Evolutionary conservation across 1,140 invertebrate genomes (phyloP), one percentile per base, ranked within the genome.

Genomic region (Caligus rogercresseyi): DNA sequence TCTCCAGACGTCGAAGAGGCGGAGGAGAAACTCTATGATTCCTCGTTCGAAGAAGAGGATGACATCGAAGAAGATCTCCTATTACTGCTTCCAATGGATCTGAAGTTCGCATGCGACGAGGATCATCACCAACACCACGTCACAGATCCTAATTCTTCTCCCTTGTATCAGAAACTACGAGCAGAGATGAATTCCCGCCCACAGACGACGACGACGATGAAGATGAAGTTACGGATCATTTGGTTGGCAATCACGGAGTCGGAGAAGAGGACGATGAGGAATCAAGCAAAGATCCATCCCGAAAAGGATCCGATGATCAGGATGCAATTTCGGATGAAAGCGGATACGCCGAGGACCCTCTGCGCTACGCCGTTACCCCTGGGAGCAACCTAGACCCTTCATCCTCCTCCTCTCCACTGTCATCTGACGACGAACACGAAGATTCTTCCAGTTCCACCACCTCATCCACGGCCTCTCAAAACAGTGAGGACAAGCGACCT

Each of bases 1-100:
- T 79, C 83, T 15, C 89, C 87, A 60, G 71, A 72, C 25, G 68
- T 68, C 21, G 66, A 68, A 4, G 66, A 66, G 3, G 67, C 64
- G 23, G 67, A 43, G 31, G 31, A 43, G n/a, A 43, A 66, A 18
- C 14, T 54, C 56, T 55, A 65, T 24, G 68, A 66, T 25, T 65
- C 65, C 16, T 66, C 58, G 25, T 71, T 70, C 43, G 68, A 70
- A 16, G 65, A 67, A 7, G 65, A 67, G 18, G 31, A 53, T 19
- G n/a, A 20, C 25, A 19, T 16, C n/a, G 58, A 31, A n/a, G 15
- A 19, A 18, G 26, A 60, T 19, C 21, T 25, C 51, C 55, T 24
- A 25, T 24, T n/a, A 2, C n/a, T n/a, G n/a, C n/a, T n/a, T n/a
- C n/a, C n/a, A n/a, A n/a, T n/a, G n/a, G n/a, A n/a, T n/a, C n/a